phyloP scores from a whole-genome alignment of 2,113 vertebrate genomes.

The Carassius gibelio region DNA sequence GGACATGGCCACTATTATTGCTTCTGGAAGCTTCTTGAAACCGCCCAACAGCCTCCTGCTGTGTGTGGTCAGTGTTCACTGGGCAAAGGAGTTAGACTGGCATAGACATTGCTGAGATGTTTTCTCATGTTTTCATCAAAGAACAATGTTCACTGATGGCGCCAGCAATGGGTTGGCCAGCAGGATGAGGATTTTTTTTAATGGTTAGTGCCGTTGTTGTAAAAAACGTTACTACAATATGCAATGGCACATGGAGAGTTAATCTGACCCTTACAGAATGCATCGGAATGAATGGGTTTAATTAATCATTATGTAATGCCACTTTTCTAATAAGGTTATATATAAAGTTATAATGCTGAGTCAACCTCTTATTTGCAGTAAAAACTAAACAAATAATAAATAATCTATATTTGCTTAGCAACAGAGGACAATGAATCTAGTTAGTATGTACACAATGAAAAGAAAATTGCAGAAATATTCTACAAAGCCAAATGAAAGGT shows the following conservation, averaged over 20 bases:
- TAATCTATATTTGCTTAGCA: background rate
- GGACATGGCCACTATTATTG: background rate
- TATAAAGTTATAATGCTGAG: background rate
- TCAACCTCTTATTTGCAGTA: background rate
- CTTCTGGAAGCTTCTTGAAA: conserved; percentile 1
- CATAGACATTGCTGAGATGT: background rate
- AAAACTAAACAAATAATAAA: background rate
- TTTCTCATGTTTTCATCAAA: conserved; percentile 10
- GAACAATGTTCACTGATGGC: conserved; percentile 11
- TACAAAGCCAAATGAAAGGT: conserved; percentile 9
- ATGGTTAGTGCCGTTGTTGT: background rate
- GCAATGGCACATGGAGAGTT: conserved; percentile 51
- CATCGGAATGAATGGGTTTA: background rate
- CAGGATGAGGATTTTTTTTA: background rate
- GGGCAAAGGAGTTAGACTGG: background rate
- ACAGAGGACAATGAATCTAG: conserved; percentile 19
- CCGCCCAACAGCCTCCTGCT: conserved; percentile 14
- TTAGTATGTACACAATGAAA: conserved; percentile 22
- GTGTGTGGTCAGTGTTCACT: conserved; percentile 25
- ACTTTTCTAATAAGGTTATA: conserved; percentile 1
- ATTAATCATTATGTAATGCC: conserved; percentile 29
- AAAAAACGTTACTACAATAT: conserved; percentile 43
- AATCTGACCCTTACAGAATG: conserved; percentile 38
- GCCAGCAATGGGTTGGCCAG: background rate
- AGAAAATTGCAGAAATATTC: background rate